A percentile compares a stretch with the other conserved stretches of the same genome.
phyloP scores from a whole-genome alignment of 1,140 invertebrate species.

The Steinernema khuongi region DNA sequence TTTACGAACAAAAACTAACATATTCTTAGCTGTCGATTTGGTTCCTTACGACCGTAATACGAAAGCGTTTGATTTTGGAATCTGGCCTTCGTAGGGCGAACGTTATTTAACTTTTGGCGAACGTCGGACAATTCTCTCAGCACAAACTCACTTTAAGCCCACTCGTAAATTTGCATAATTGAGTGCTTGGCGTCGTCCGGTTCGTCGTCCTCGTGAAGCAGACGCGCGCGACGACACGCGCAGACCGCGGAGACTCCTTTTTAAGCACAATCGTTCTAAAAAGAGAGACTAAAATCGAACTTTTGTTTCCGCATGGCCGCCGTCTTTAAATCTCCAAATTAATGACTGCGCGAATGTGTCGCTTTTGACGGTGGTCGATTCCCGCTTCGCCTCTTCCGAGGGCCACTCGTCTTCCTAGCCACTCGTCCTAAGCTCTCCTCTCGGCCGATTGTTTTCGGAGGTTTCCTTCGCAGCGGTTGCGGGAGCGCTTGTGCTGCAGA shows the following conservation, averaged over 20 bases:
- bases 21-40: too few species aligned
- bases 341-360: slow-evolving; percentile 10
- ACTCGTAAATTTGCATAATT: slow-evolving; percentile 11
- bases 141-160: background rate
- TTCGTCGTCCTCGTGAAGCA: too few species aligned
- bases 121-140: background rate
- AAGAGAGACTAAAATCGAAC: too few species aligned
- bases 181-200: background rate
- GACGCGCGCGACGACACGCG: too few species aligned
- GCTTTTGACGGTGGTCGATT: background rate
- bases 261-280: background rate
- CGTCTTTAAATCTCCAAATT: too few species aligned
- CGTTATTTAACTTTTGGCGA: too few species aligned
- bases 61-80: too few species aligned
- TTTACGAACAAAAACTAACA: too few species aligned
- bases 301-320: too few species aligned
- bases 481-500: background rate
- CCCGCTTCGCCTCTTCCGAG: background rate
- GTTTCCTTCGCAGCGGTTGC: background rate
- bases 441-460: background rate
- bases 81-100: too few species aligned
- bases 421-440: slow-evolving; percentile 5
- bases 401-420: slow-evolving; percentile 13
- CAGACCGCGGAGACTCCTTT: too few species aligned
- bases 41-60: too few species aligned